A percentile compares a stretch with the other conserved stretches of the same genome.
These are phyloP conservation scores for Aphidoletes aphidimyza DNA, from an alignment of 2,888 invertebrate genomes.

Conservation along the genomic window DNA sequence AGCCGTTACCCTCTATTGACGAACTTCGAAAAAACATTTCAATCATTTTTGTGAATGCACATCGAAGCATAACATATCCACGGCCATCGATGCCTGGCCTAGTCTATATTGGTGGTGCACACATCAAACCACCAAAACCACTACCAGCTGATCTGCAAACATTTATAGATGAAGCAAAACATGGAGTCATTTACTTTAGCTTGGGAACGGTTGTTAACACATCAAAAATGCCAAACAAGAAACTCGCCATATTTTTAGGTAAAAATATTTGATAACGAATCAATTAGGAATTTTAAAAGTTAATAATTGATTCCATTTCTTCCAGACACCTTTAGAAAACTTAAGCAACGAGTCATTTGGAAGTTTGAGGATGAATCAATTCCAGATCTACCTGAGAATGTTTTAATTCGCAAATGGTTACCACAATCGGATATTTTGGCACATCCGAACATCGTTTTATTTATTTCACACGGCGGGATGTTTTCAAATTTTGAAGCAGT, in stretches of 20 bases:
- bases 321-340: conserved; percentile 66
- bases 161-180: conserved; percentile 65
- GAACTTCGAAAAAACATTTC: conserved; percentile 68
- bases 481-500: conserved; percentile 58
- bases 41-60: conserved; percentile 68
- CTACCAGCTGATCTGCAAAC: conserved; percentile 61
- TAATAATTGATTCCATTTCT: conserved; percentile 58
- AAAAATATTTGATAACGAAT: not conserved
- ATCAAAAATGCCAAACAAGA: conserved; percentile 66
- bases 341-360: conserved; percentile 68
- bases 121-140: conserved; percentile 62
- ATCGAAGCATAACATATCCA: conserved; percentile 67
- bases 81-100: conserved; percentile 66
- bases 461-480: conserved; percentile 66
- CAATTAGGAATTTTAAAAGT: too few species aligned
- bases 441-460: conserved; percentile 66
- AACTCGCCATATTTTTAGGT: conserved; percentile 60
- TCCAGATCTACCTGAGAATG: conserved; percentile 64
- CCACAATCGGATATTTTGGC: conserved; percentile 69
- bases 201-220: conserved; percentile 67
- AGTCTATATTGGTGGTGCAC: conserved; percentile 65
- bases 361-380: conserved; percentile 67
- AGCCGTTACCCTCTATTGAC: conserved; percentile 64
- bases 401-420: conserved; percentile 68
- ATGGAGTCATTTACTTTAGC: conserved; percentile 68